Conservation (phyloP, 2,113 vertebrate species). For the Murina feae region DNA sequence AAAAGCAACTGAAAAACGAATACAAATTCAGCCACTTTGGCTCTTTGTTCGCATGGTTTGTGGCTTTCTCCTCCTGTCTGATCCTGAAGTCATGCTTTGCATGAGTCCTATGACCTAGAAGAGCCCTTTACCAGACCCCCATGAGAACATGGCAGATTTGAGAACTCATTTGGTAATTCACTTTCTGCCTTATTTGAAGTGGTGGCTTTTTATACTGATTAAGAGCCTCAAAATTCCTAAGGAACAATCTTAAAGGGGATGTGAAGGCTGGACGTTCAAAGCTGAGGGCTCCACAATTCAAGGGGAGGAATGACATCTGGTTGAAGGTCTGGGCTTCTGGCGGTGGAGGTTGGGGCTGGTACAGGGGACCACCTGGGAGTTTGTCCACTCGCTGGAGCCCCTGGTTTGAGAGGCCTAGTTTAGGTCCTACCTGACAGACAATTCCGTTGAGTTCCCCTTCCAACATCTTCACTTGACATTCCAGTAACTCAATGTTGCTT, state of each 20-base stretch:
- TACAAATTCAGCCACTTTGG: neutral
- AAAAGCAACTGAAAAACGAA: neutral
- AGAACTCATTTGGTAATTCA: neutral
- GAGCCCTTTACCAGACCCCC: neutral
- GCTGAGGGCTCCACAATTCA: neutral
- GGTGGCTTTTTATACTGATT: neutral
- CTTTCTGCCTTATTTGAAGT: neutral
- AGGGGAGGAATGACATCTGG: neutral
- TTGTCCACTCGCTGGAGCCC: neutral
- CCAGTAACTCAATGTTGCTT: slow-evolving; percentile 76
- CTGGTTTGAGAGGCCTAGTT: neutral
- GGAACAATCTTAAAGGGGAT: neutral
- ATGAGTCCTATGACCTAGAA: neutral
- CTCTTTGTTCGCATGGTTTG: neutral
- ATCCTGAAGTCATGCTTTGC: neutral
- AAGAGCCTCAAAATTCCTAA: neutral
- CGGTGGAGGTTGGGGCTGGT: neutral
- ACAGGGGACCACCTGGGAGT: neutral
- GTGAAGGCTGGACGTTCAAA: neutral
- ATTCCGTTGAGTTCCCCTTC: slow-evolving; percentile 78
- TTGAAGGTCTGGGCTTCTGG: neutral
- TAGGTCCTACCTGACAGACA: slow-evolving; percentile 75
- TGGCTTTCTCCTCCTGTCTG: neutral
- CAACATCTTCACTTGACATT: slow-evolving; percentile 73
- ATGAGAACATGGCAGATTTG: neutral